Evolutionary conservation across 30 jellyfish, hydroid and myxozoan genomes (phyloP).

Genomic region (Aurelia sp.): DNA sequence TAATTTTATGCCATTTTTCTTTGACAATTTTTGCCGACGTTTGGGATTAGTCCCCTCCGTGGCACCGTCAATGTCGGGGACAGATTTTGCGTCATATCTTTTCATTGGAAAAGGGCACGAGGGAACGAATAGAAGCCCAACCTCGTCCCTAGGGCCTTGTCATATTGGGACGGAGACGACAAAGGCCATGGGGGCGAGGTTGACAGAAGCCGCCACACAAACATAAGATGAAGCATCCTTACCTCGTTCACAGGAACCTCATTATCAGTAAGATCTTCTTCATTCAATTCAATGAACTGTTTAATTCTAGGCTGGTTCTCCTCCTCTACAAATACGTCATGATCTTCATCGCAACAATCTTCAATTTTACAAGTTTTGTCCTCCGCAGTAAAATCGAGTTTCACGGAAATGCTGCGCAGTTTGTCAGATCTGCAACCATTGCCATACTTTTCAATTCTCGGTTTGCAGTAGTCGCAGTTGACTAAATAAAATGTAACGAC

Average conservation of each 20-base stretch:
- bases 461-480: slow-evolving; percentile 84
- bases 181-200: too few relatives aligned
- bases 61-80: too few relatives aligned
- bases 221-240: background rate
- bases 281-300: slow-evolving; percentile 13
- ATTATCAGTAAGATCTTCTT: slow-evolving; percentile 17
- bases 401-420: background rate
- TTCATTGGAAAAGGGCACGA: too few relatives aligned
- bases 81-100: too few relatives aligned
- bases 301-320: background rate
- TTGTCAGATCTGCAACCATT: slow-evolving; percentile 41
- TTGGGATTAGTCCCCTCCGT: too few relatives aligned
- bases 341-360: background rate
- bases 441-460: slow-evolving; percentile 89
- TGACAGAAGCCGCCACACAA: too few relatives aligned
- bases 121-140: too few relatives aligned
- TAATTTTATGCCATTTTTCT: too few relatives aligned
- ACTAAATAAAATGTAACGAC: slow-evolving; percentile 81
- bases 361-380: background rate
- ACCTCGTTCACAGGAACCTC: background rate
- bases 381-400: background rate
- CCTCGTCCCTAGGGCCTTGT: too few relatives aligned
- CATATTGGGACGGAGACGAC: too few relatives aligned
- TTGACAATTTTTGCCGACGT: too few relatives aligned
- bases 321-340: background rate